These are phyloP conservation scores for Antennarius maculatus DNA, from an alignment of 2,797 vertebrate genomes.

Conservation along the genomic window DNA sequence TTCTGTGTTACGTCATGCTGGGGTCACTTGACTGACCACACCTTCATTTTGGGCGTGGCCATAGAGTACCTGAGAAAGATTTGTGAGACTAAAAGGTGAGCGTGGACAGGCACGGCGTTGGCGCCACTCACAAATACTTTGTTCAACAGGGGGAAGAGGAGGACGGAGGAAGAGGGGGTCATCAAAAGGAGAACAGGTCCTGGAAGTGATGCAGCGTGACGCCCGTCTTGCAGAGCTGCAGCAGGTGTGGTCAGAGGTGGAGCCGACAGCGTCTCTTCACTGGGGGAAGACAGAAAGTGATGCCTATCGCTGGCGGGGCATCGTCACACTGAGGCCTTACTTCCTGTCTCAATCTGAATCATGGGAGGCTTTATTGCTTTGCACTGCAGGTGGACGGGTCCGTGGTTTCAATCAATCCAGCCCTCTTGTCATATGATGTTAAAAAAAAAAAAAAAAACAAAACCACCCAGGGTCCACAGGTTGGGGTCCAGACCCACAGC, in stretches of 20 bases:
- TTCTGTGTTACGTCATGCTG: not conserved
- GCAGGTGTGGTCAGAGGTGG: not conserved
- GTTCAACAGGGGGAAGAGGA: conserved; percentile 9
- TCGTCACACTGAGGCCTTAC: not conserved
- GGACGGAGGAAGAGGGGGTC: not conserved
- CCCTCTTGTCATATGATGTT: conserved; percentile 15
- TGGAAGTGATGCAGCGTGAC: conserved; percentile 3
- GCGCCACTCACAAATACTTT: not conserved
- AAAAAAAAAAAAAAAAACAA: conserved; percentile 26
- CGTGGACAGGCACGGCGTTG: conserved; percentile 6
- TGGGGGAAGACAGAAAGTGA: too few species aligned
- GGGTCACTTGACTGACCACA: conserved; percentile 1
- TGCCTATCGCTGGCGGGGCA: too few species aligned
- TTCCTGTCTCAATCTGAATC: conserved; percentile 14
- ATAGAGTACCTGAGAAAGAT: conserved; percentile 58
- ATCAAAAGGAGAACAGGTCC: conserved; percentile 12
- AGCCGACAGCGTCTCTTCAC: too few species aligned
- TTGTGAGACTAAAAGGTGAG: conserved; percentile 10
- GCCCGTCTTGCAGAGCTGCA: not conserved
- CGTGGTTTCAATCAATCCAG: not conserved
- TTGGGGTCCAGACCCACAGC: conserved; percentile 11
- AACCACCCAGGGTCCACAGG: not conserved
- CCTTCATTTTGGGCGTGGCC: not conserved
- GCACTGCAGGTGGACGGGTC: conserved; percentile 23
- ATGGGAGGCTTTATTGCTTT: conserved; percentile 64